Percentiles rank a stretch among this genome's conserved stretches.
These are phyloP conservation scores for Cephus cinctus DNA, from an alignment of 1,140 invertebrate species.

Conservation along the genomic window DNA sequence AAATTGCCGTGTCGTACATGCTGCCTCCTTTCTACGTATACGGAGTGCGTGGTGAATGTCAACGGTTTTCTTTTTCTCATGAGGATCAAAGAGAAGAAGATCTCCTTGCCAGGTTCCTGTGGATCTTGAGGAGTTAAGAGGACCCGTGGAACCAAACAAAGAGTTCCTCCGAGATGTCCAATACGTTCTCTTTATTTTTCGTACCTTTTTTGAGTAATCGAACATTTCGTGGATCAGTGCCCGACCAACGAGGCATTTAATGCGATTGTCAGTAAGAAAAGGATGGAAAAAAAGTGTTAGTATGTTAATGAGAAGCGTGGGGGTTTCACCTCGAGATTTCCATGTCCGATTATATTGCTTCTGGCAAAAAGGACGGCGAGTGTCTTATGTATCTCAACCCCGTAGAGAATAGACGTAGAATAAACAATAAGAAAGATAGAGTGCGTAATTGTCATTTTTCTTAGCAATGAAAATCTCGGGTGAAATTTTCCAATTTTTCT, in stretches of 20 bases:
- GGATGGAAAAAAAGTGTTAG: constrained; percentile 25
- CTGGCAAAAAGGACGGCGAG: constrained; percentile 23
- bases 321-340: constrained; percentile 23
- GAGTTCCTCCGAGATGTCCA: not conserved
- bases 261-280: too few species aligned
- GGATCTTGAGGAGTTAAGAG: not conserved
- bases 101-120: not conserved
- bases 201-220: not conserved
- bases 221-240: too few species aligned
- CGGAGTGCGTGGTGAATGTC: too few species aligned
- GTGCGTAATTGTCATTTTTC: too few species aligned
- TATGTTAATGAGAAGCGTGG: constrained; percentile 37
- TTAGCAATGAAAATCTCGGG: too few species aligned
- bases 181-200: not conserved
- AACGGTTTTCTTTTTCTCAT: constrained; percentile 5
- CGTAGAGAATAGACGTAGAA: too few species aligned
- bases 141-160: not conserved
- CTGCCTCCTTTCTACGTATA: not conserved
- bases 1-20: constrained; percentile 25
- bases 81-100: not conserved
- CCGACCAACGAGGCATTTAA: too few species aligned
- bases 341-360: constrained; percentile 29
- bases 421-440: not conserved
- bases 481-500: too few species aligned
- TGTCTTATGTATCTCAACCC: too few species aligned